Percentiles rank a stretch among this genome's conserved stretches.
Conservation (phyloP, 1,140 invertebrate species). For the Hirudo medicinalis region DNA sequence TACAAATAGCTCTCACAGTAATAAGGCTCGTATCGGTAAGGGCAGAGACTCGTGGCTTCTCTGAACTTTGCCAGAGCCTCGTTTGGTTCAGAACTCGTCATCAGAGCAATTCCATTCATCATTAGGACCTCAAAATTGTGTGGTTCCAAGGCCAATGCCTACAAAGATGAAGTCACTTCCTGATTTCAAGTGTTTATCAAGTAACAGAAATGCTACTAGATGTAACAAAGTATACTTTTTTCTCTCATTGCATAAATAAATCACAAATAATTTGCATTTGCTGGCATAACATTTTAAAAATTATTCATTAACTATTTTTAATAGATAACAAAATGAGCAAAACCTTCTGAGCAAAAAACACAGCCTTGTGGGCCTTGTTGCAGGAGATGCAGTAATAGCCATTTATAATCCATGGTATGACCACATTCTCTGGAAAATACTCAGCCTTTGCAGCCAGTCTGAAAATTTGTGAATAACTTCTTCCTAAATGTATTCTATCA, state of each 20-base stretch:
- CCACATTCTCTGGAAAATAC: neutral
- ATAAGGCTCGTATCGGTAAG: neutral
- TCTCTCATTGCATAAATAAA: too few relatives aligned
- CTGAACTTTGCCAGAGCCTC: slow-evolving; percentile 9
- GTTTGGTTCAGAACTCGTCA: neutral
- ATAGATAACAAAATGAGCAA: neutral
- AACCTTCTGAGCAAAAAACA: slow-evolving; percentile 7
- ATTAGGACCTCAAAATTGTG: slow-evolving; percentile 1
- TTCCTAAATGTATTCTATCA: neutral
- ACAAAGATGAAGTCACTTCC: neutral
- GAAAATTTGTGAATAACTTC: neutral
- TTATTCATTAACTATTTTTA: neutral
- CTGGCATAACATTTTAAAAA: neutral
- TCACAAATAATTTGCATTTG: too few relatives aligned
- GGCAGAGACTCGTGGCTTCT: neutral
- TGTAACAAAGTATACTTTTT: too few relatives aligned
- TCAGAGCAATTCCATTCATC: slow-evolving; percentile 9
- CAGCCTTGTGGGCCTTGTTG: slow-evolving; percentile 4
- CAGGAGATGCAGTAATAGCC: slow-evolving; percentile 5
- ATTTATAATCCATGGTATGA: neutral
- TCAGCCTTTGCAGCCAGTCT: slow-evolving; percentile 1
- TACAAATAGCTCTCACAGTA: neutral
- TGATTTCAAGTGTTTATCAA: too few relatives aligned
- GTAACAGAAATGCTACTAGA: too few relatives aligned
- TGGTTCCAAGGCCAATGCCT: slow-evolving; percentile 5